These are phyloP conservation scores for Carcina quercana DNA, from an alignment of 2,888 invertebrate genomes.

Conservation along the genomic window DNA sequence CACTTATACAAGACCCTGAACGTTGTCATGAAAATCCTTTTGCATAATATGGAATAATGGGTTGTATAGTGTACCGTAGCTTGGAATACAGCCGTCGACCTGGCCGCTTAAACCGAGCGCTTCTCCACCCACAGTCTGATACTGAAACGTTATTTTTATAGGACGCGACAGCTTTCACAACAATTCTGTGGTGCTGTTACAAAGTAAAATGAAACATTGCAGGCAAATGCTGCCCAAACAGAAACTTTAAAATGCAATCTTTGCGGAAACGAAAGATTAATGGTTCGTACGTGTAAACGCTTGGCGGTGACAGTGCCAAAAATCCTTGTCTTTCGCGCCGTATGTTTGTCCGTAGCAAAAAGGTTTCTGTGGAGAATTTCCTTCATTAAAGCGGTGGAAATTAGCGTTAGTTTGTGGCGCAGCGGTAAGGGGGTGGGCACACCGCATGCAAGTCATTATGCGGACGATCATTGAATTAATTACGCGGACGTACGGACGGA, in stretches of 20 bases:
- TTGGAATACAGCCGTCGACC: constrained; percentile 19
- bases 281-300: constrained; percentile 54
- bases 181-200: constrained; percentile 26
- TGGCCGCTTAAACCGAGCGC: constrained; percentile 21
- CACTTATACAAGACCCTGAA: constrained; percentile 37
- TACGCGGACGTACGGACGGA: constrained; percentile 45
- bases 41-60: constrained; percentile 42
- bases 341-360: constrained; percentile 50
- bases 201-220: constrained; percentile 43
- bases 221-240: constrained; percentile 51
- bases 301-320: constrained; percentile 57
- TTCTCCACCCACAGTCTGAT: constrained; percentile 16
- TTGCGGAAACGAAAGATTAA: constrained; percentile 59
- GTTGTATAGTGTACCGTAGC: constrained; percentile 18
- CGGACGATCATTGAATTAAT: constrained; percentile 71
- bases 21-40: constrained; percentile 52
- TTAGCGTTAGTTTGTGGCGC: constrained; percentile 59
- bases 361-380: constrained; percentile 48
- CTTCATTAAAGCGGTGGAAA: constrained; percentile 57
- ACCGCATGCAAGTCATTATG: constrained; percentile 64
- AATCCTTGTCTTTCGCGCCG: constrained; percentile 35
- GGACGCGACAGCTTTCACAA: constrained; percentile 27
- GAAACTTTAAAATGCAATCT: constrained; percentile 67
- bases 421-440: constrained; percentile 45
- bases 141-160: constrained; percentile 27